A percentile compares a stretch with the other conserved stretches of the same genome.
phyloP scores from a whole-genome alignment of 2,113 vertebrate species.

The Diadophis punctatus region DNA sequence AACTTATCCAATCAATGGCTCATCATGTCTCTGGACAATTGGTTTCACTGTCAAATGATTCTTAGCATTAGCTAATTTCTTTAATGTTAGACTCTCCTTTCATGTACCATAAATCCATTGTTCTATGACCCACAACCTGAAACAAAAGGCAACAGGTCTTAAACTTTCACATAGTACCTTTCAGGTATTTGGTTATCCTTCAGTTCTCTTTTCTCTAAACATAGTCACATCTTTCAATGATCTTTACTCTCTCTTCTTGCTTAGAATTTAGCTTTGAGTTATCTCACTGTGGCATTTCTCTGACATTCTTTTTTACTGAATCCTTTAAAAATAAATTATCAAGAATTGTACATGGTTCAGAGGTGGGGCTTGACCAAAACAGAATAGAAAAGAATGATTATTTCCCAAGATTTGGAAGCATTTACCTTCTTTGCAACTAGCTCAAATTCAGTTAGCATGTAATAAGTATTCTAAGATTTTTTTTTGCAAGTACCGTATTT shows the following conservation, averaged over 20 bases:
- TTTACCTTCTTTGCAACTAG: not conserved
- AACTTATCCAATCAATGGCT: not conserved
- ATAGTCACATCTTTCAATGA: not conserved
- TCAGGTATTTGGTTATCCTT: not conserved
- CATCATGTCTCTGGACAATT: not conserved
- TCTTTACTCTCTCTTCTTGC: not conserved
- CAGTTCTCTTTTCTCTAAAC: not conserved
- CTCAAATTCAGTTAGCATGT: not conserved
- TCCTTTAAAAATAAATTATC: not conserved
- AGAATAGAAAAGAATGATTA: not conserved
- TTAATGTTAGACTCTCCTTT: not conserved
- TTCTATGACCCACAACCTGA: not conserved
- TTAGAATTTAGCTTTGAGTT: not conserved
- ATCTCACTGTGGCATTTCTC: not conserved
- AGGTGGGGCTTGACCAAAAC: not conserved
- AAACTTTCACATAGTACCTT: not conserved
- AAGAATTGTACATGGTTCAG: not conserved
- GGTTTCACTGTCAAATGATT: not conserved
- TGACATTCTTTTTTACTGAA: not conserved
- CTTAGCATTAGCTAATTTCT: not conserved
- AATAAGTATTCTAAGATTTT: not conserved
- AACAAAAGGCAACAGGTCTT: not conserved
- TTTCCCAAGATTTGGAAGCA: not conserved
- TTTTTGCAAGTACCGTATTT: not conserved
- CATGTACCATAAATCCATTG: not conserved